Evolutionary conservation across 2,113 vertebrate species (phyloP), one percentile per base, ranked within the genome.

Genomic region (Lichenostomus cassidix): DNA sequence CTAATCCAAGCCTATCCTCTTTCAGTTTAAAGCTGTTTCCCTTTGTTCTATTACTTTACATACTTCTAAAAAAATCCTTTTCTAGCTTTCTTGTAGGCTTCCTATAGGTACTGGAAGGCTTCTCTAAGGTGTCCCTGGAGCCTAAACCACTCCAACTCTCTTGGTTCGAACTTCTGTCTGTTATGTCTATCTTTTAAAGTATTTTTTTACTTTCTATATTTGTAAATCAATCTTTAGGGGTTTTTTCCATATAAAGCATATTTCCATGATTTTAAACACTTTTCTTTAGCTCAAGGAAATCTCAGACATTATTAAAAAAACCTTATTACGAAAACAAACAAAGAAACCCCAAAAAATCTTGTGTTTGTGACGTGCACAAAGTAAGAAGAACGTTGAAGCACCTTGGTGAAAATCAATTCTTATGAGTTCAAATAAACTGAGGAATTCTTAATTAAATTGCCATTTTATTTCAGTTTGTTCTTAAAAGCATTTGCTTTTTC

Each of bases 121-220:
- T 46, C 23, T 47, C 2, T 15, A 15, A 22, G 4, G 3, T 21
- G 13, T 53, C 46, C 33, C 20, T 39, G 39, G 33, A 75, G 42
- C 20, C 5, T 21, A n/a, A 68, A 68, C 4, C 8, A 21, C 11
- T 53, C 24, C 46, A 41, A 1, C 11, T 50, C 14, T 80, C 42
- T 46, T 0, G 0, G 20, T 46, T 67, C 28, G 11, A n/a, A 25
- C 46, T 52, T n/a, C 28, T 76, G 14, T 50, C 62, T 31, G 35
- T 55, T 70, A 28, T 37, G 16, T 52, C 7, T 53, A 2, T 58
- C 9, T 49, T 27, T 69, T 20, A 28, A 4, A 5, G 2, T n/a
- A 63, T 6, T 0, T 5, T 59, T 76, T 58, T 13, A 23, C 8
- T 58, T 73, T 53, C 13, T 39, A 9, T 15, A 68, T 80, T 81